A percentile compares a stretch with the other conserved stretches of the same genome.
Evolutionary conservation across 2,888 invertebrate species (phyloP).

Genomic region (Eilema griseolum): DNA sequence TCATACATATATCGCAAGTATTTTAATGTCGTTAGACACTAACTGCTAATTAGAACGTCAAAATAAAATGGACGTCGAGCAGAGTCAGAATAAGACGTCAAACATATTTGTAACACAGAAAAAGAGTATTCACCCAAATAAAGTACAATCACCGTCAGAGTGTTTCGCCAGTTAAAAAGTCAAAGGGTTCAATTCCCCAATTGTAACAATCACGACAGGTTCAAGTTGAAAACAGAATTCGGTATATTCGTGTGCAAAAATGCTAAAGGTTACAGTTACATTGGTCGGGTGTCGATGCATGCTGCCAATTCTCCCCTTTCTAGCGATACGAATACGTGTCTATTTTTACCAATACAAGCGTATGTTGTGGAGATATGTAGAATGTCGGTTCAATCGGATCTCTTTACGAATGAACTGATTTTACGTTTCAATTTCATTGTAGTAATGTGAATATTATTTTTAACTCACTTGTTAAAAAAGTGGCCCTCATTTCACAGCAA

Average conservation of each 20-base stretch:
- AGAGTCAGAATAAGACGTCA: background rate
- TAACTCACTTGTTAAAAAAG: too few relatives aligned
- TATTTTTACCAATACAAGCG: conserved; percentile 26
- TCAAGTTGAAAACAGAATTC: conserved; percentile 29
- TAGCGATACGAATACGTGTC: conserved; percentile 14
- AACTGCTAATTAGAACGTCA: background rate
- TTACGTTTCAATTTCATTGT: background rate
- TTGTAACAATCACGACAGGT: conserved; percentile 13
- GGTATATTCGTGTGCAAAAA: conserved; percentile 24
- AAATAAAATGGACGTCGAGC: background rate
- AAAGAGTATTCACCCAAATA: background rate
- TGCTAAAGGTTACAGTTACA: conserved; percentile 34
- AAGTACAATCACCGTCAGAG: conserved; percentile 2
- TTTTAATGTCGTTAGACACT: background rate
- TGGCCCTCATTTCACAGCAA: too few relatives aligned
- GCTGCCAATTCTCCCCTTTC: conserved; percentile 33
- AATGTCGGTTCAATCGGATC: conserved; percentile 2
- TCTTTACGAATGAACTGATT: background rate
- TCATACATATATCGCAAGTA: background rate
- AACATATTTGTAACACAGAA: background rate
- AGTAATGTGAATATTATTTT: too few relatives aligned
- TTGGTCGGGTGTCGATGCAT: conserved; percentile 30
- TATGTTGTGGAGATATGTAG: conserved; percentile 10
- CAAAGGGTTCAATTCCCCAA: conserved; percentile 15
- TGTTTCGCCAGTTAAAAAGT: background rate